Conservation (phyloP, 2,113 vertebrate species). For the Petaurus breviceps region DNA sequence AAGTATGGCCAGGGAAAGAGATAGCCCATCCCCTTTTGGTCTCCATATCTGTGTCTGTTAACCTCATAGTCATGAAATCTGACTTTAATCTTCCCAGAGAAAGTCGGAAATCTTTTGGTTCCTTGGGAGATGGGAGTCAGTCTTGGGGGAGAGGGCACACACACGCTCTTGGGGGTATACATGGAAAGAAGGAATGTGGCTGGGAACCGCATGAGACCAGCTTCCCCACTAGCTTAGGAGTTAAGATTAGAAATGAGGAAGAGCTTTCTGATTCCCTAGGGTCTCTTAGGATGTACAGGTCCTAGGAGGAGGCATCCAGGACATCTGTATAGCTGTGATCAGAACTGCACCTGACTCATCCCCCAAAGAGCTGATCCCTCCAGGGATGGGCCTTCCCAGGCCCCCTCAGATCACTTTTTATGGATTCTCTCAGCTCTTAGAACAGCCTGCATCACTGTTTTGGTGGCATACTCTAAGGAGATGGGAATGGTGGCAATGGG, state of each 20-base stretch:
- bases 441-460: neutral
- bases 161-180: neutral
- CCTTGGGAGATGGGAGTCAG: conserved; percentile 68
- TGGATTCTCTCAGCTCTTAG: neutral
- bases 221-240: neutral
- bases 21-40: neutral
- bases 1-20: neutral
- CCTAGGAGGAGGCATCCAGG: neutral
- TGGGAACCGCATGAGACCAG: neutral
- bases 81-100: neutral
- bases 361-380: neutral
- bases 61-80: neutral
- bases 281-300: neutral
- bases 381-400: neutral
- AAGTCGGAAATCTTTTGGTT: neutral
- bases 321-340: neutral
- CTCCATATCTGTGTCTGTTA: neutral
- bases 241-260: neutral
- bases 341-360: neutral
- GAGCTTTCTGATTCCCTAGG: neutral
- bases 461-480: neutral
- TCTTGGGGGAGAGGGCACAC: neutral
- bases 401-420: neutral
- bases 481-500: neutral
- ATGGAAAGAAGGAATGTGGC: neutral